Evolutionary conservation across 2,113 vertebrate genomes (phyloP).

Genomic region (Panthera leo): DNA sequence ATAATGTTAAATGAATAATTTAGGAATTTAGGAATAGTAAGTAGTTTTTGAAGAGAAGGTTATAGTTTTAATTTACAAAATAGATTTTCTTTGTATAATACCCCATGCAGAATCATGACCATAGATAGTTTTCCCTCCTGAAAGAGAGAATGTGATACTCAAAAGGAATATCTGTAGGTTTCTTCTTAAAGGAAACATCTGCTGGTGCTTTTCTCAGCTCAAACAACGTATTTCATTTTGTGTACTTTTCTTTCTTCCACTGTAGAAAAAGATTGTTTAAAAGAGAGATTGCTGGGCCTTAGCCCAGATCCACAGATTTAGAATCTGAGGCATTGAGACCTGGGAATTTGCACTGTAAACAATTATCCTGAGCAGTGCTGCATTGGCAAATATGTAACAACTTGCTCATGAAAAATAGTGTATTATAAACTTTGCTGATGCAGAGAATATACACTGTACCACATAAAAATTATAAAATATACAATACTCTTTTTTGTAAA

Average conservation of each 20-base stretch:
- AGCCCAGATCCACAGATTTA: not conserved
- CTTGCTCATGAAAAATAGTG: not conserved
- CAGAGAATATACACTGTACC: not conserved
- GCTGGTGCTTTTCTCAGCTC: not conserved
- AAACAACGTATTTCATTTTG: not conserved
- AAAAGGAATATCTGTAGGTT: not conserved
- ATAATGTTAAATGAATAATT: not conserved
- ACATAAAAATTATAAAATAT: not conserved
- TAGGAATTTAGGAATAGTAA: not conserved
- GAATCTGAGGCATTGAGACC: not conserved
- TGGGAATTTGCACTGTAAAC: not conserved
- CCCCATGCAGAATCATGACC: not conserved
- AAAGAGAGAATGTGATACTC: not conserved
- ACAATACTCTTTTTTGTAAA: not conserved
- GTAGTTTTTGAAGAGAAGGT: not conserved
- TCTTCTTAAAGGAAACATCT: not conserved
- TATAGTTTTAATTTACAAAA: constrained; percentile 41
- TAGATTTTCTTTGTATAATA: not conserved
- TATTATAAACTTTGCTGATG: not conserved
- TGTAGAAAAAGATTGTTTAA: not conserved
- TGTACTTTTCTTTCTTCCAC: not conserved
- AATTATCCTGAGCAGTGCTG: not conserved
- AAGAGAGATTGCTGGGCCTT: not conserved
- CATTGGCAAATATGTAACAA: not conserved
- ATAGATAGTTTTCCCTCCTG: not conserved